phyloP scores from a whole-genome alignment of 2,888 invertebrate species.

The Drosophila prolongata region DNA sequence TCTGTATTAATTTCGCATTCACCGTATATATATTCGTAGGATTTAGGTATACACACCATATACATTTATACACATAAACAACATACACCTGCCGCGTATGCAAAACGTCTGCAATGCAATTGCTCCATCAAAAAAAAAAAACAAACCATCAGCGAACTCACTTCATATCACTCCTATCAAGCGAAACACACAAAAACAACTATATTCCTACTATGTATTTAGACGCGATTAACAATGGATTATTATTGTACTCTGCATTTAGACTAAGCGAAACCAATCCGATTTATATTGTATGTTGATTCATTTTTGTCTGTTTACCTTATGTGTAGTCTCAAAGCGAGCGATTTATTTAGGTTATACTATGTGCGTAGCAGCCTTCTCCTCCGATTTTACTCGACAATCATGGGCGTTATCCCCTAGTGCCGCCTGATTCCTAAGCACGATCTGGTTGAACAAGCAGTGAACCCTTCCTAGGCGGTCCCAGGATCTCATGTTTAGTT shows the following conservation, averaged over 20 bases:
- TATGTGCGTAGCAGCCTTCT: conserved; percentile 6
- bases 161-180: conserved; percentile 71
- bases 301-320: conserved; percentile 35
- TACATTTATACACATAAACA: conserved; percentile 20
- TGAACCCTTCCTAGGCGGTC: conserved; percentile 12
- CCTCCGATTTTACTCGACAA: background rate
- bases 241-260: conserved; percentile 36
- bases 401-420: background rate
- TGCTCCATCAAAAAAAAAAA: conserved; percentile 25
- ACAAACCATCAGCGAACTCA: conserved; percentile 12
- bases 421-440: conserved; percentile 13
- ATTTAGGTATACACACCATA: conserved; percentile 17
- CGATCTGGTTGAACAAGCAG: conserved; percentile 10
- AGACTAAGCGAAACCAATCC: conserved; percentile 31
- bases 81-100: conserved; percentile 19
- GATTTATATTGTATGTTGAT: conserved; percentile 38
- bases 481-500: background rate
- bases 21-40: conserved; percentile 35
- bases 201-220: conserved; percentile 74
- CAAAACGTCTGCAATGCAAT: conserved; percentile 41
- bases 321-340: conserved; percentile 14
- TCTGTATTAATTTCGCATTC: conserved; percentile 63
- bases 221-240: conserved; percentile 59
- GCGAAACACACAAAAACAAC: conserved; percentile 53
- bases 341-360: conserved; percentile 33